Conservation (phyloP, 2,113 vertebrate genomes). For the Aptenodytes patagonicus region DNA sequence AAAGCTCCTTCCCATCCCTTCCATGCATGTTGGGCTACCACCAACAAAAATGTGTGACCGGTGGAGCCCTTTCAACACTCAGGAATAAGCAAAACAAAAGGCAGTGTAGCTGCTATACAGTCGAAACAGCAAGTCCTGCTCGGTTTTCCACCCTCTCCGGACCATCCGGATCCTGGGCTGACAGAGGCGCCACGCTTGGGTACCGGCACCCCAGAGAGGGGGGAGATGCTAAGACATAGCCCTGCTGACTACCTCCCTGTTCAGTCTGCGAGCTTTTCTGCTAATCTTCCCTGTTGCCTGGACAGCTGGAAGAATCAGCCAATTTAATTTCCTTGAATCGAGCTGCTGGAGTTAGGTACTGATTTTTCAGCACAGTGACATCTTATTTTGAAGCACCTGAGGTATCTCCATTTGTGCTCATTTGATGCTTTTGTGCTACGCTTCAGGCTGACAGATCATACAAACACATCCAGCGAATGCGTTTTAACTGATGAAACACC, state of each 20-base stretch:
- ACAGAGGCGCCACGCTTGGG: accelerated
- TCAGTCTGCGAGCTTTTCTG: background rate
- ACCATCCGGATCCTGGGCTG: background rate
- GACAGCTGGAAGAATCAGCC: background rate
- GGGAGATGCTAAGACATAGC: background rate
- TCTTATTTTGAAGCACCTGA: conserved; percentile 36
- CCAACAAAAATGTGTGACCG: accelerated
- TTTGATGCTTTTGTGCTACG: background rate
- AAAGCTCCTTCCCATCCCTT: background rate
- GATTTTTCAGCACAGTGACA: conserved; percentile 36
- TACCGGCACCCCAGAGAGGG: background rate
- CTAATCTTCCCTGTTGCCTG: background rate
- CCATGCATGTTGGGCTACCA: background rate
- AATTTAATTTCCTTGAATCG: background rate
- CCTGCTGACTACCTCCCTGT: background rate
- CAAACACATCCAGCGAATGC: background rate
- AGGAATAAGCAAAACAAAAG: background rate
- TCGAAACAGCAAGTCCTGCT: background rate
- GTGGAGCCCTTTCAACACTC: background rate
- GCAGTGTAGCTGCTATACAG: background rate
- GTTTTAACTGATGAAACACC: conserved; percentile 11
- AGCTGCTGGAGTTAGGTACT: background rate
- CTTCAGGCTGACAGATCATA: background rate
- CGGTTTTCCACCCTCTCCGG: background rate
- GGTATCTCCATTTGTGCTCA: conserved; percentile 12